phyloP scores from a whole-genome alignment of 2,797 vertebrate species.

The Phrynocephalus vlangalii region DNA sequence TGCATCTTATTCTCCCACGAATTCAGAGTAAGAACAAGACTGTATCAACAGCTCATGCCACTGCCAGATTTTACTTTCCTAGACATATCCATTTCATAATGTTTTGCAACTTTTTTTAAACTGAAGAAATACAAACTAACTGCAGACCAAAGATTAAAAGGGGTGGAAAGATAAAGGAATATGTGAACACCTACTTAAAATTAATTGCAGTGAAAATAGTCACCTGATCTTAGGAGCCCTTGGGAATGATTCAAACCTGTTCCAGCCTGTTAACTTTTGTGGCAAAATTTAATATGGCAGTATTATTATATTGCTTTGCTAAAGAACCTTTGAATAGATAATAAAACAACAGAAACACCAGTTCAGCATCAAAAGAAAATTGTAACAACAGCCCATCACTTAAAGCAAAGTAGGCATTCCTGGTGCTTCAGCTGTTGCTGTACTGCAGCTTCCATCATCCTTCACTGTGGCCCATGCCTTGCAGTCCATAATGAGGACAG shows the following conservation, averaged over 20 bases:
- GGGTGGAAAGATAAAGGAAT: background rate
- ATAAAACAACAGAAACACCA: background rate
- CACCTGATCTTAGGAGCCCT: background rate
- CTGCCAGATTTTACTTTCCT: background rate
- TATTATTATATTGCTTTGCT: background rate
- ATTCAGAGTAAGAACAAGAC: background rate
- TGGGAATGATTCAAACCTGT: background rate
- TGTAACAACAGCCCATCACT: background rate
- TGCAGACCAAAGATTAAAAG: constrained; percentile 15
- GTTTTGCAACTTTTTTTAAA: constrained; percentile 7
- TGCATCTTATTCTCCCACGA: background rate
- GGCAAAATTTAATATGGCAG: background rate
- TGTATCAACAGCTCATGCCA: too few relatives aligned
- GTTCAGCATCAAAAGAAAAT: background rate
- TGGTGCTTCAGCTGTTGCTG: background rate
- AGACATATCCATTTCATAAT: constrained; percentile 8
- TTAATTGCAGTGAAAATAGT: background rate
- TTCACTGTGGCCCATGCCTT: background rate
- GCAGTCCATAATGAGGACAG: background rate
- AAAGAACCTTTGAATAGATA: background rate
- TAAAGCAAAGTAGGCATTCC: background rate
- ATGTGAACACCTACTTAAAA: background rate
- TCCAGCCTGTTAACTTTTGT: background rate
- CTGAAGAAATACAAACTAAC: background rate
- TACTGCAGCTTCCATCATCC: background rate